Evolutionary conservation across 2,888 invertebrate genomes (phyloP).

Genomic region (Quadroppia sp.): DNA sequence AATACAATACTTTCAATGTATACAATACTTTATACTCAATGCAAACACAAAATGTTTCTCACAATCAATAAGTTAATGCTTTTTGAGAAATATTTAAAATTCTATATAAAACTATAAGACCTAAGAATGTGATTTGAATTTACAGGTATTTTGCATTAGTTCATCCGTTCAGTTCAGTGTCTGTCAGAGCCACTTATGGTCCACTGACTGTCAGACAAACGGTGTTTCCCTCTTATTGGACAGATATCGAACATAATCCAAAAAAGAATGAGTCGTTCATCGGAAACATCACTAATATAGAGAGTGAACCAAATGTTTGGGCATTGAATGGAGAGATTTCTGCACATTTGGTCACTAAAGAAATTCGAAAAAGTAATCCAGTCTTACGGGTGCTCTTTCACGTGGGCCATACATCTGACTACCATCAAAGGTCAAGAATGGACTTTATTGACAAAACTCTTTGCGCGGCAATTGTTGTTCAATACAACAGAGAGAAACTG

Average conservation of each 20-base stretch:
- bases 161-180: constrained; percentile 75
- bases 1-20: too few relatives aligned
- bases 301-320: not conserved
- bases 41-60: too few relatives aligned
- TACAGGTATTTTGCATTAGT: constrained; percentile 37
- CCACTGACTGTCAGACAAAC: constrained; percentile 93
- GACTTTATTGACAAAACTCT: constrained; percentile 34
- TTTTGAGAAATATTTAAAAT: too few relatives aligned
- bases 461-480: constrained; percentile 50
- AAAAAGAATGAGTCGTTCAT: constrained; percentile 33
- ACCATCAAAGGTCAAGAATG: not conserved
- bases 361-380: constrained; percentile 81
- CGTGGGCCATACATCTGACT: constrained; percentile 63
- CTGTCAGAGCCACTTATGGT: constrained; percentile 85
- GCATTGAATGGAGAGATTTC: constrained; percentile 69
- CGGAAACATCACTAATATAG: not conserved
- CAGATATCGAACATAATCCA: not conserved
- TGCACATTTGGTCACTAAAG: constrained; percentile 82
- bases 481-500: constrained; percentile 58
- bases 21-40: too few relatives aligned
- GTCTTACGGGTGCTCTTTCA: constrained; percentile 89
- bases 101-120: too few relatives aligned
- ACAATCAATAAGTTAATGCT: too few relatives aligned
- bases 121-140: too few relatives aligned
- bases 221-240: constrained; percentile 64